A percentile compares a stretch with the other conserved stretches of the same genome.
phyloP scores from a whole-genome alignment of 2,888 invertebrate species.

The Eilema sororculum region DNA sequence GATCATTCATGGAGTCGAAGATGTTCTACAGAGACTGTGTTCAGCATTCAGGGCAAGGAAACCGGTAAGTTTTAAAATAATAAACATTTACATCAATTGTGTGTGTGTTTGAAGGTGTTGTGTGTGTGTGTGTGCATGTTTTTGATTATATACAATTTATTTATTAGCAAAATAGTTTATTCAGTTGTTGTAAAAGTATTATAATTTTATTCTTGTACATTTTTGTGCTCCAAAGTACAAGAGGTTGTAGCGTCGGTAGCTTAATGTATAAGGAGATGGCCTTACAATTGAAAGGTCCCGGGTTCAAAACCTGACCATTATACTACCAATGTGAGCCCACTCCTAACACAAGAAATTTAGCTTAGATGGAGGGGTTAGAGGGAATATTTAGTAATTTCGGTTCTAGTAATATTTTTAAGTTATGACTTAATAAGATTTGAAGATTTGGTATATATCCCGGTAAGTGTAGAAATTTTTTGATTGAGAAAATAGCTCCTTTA shows the following conservation, averaged over 20 bases:
- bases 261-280: too few relatives aligned
- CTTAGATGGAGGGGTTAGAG: too few relatives aligned
- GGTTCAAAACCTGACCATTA: too few relatives aligned
- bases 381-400: too few relatives aligned
- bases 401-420: too few relatives aligned
- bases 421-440: too few relatives aligned
- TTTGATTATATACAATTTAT: background rate
- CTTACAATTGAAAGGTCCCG: too few relatives aligned
- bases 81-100: background rate
- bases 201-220: background rate
- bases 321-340: too few relatives aligned
- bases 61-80: slow-evolving; percentile 84
- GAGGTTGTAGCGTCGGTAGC: too few relatives aligned
- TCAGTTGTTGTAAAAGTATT: background rate
- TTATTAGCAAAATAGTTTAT: background rate
- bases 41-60: slow-evolving; percentile 89
- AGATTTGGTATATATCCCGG: background rate
- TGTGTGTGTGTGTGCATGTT: slow-evolving; percentile 30
- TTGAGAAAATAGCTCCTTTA: background rate
- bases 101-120: background rate
- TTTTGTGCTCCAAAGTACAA: background rate
- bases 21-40: slow-evolving; percentile 86
- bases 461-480: background rate
- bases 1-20: slow-evolving; percentile 75
- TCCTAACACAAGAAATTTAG: too few relatives aligned